phyloP scores from a whole-genome alignment of 2,888 invertebrate species.

The Melanostoma scalare region DNA sequence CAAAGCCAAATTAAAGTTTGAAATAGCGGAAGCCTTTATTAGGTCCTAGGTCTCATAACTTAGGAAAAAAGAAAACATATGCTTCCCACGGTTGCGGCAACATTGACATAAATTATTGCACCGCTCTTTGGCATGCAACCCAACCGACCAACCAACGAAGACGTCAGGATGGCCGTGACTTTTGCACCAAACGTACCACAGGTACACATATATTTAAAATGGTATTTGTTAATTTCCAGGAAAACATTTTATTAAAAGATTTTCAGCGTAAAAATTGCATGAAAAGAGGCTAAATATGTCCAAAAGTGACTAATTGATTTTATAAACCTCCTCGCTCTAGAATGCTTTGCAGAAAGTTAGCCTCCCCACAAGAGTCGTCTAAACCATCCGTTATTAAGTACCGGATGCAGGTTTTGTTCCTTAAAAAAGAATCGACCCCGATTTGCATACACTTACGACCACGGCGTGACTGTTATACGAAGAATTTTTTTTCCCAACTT shows the following conservation, averaged over 20 bases:
- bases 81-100: constrained; percentile 45
- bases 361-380: constrained; percentile 9
- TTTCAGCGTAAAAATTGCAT: constrained; percentile 22
- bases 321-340: constrained; percentile 7
- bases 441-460: constrained; percentile 54
- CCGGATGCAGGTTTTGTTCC: constrained; percentile 49
- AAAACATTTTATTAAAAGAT: constrained; percentile 30
- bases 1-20: constrained; percentile 1
- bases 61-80: constrained; percentile 9
- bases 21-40: not conserved
- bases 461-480: constrained; percentile 35
- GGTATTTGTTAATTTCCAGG: constrained; percentile 27
- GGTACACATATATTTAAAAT: constrained; percentile 12
- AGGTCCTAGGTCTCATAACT: constrained; percentile 36
- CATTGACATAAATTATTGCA: constrained; percentile 69
- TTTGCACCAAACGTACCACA: constrained; percentile 9
- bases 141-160: not conserved
- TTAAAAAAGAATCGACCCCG: constrained; percentile 42
- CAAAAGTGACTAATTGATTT: constrained; percentile 58
- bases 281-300: constrained; percentile 47
- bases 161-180: constrained; percentile 62
- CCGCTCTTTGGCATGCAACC: constrained; percentile 45
- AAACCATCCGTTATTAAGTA: constrained; percentile 36
- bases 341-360: constrained; percentile 43
- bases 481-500: constrained; percentile 46